Evolutionary conservation across 2,797 vertebrate species (phyloP), one percentile per base, ranked within the genome.

Genomic region (Myiotriccus ornatus): DNA sequence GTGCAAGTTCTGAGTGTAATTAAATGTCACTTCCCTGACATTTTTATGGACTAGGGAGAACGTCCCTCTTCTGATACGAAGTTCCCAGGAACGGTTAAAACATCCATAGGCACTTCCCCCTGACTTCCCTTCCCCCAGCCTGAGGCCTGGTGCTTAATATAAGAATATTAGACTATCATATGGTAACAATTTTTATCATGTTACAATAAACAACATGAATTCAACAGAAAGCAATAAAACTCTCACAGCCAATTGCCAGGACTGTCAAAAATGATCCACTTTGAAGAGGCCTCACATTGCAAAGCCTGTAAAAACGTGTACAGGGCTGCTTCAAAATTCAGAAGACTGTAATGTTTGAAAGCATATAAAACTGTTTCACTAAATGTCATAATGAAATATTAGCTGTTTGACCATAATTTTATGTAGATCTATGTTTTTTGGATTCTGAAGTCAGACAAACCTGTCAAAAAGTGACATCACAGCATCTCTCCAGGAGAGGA

Each of bases 141-240:
- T 59, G 19, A 34, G 28, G 30, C 70, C 85, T 79, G 88, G 78
- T 60, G 76, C 85, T 93, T 82, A 94, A 95, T 91, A 88, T 74
- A 79, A 68, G 53, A 83, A 87, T 91, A 96, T 91, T 22, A 94
- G 50, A 65, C 94, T 91, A 95, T 97, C 96, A 97, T 95, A 96
- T 96, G 96, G 97, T 91, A 97, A 92, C 96, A 97, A 97, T 97
- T 97, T 96, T 97, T 97, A 97, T 97, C 96, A 67, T 93, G 94
- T 96, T 98, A 97, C 89, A 96, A 97, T 93, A 97, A 97, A 96
- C 94, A 96, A 97, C 91, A 96, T 96, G 95, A 96, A 97, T 97
- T 97, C 96, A 93, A 94, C 83, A 96, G 97, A 97, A 94, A 91
- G 94, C 96, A 97, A 70, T 94, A 96, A 94, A 96, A 96, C 80